These are phyloP conservation scores for Apodemia duryi DNA, from an alignment of 2,888 invertebrate species.

Conservation along the genomic window DNA sequence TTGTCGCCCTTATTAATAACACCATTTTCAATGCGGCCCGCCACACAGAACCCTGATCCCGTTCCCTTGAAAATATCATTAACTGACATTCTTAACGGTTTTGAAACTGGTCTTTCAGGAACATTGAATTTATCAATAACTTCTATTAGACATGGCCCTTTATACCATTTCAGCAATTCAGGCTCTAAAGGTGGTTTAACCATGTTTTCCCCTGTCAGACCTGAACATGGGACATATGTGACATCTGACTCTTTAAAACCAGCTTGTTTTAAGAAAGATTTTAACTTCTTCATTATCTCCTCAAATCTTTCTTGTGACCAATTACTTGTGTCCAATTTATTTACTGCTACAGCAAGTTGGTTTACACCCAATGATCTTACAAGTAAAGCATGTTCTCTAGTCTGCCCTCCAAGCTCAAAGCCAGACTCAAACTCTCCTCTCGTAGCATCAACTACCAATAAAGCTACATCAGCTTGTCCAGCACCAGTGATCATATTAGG, in stretches of 20 bases:
- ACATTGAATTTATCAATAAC: slow-evolving; percentile 93
- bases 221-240: slow-evolving; percentile 96
- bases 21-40: slow-evolving; percentile 96
- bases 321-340: slow-evolving; percentile 97
- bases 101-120: slow-evolving; percentile 91
- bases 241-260: slow-evolving; percentile 94
- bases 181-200: slow-evolving; percentile 82
- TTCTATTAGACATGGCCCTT: slow-evolving; percentile 89
- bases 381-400: slow-evolving; percentile 97
- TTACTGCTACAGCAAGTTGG: slow-evolving; percentile 96
- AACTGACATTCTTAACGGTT: slow-evolving; percentile 94
- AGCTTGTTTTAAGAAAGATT: slow-evolving; percentile 91
- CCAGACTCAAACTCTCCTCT: slow-evolving; percentile 99
- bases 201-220: slow-evolving; percentile 96
- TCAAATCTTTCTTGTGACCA: slow-evolving; percentile 96
- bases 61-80: slow-evolving; percentile 97
- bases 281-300: slow-evolving; percentile 91
- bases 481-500: slow-evolving; percentile 99
- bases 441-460: slow-evolving; percentile 97
- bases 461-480: slow-evolving; percentile 97
- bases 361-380: slow-evolving; percentile 93
- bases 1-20: slow-evolving; percentile 91
- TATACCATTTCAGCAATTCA: slow-evolving; percentile 86
- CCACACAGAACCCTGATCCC: slow-evolving; percentile 93
- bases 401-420: slow-evolving; percentile 98